Percentiles rank a stretch among this genome's conserved stretches.
Conservation (phyloP, 2,113 vertebrate species). For the Pipa parva region DNA sequence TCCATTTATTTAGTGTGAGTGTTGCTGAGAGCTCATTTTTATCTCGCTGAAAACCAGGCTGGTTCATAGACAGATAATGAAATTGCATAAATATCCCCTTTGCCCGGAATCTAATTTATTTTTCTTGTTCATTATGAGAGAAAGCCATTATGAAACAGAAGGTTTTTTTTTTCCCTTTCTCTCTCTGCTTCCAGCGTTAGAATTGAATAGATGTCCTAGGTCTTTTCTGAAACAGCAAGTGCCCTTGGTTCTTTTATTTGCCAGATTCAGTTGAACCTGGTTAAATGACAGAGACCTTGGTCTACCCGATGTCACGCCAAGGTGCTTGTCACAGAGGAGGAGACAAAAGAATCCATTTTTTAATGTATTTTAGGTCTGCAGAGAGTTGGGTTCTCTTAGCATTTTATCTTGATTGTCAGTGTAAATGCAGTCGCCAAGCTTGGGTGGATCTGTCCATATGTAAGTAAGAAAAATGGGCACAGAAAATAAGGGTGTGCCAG, state of each 20-base stretch:
- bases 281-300: slow-evolving; percentile 65
- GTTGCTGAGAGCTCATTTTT: slow-evolving; percentile 79
- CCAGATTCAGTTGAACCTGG: slow-evolving; percentile 65
- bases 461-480: too few species aligned
- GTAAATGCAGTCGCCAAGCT: too few species aligned
- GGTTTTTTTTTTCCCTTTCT: slow-evolving; percentile 49
- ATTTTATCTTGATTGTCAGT: not conserved
- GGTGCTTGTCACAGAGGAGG: not conserved
- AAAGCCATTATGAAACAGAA: slow-evolving; percentile 76
- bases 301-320: not conserved
- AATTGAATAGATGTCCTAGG: slow-evolving; percentile 67
- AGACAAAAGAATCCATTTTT: not conserved
- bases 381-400: not conserved
- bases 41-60: slow-evolving; percentile 70
- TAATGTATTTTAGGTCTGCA: slow-evolving; percentile 43
- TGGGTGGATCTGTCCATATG: too few species aligned
- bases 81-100: slow-evolving; percentile 77
- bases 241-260: slow-evolving; percentile 70
- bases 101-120: slow-evolving; percentile 80
- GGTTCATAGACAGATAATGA: slow-evolving; percentile 77
- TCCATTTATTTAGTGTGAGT: slow-evolving; percentile 75
- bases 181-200: slow-evolving; percentile 50
- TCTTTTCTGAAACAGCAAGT: slow-evolving; percentile 70
- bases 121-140: slow-evolving; percentile 80
- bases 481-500: too few species aligned